phyloP scores from a whole-genome alignment of 2,113 vertebrate genomes.

The Sinosuthora webbiana region DNA sequence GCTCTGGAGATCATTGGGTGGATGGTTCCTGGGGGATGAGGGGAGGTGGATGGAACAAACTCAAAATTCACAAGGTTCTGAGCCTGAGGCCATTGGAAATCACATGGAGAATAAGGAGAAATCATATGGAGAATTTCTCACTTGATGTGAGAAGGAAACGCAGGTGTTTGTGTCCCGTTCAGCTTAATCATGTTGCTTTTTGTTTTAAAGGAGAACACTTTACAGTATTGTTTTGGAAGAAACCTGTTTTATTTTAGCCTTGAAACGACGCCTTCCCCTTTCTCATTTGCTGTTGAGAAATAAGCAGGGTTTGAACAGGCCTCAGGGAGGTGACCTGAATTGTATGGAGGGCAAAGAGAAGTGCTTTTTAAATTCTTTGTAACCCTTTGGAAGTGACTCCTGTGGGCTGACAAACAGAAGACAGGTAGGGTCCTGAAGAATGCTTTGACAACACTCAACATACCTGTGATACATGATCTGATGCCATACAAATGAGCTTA shows the following conservation, averaged over 20 bases:
- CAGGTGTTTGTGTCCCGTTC: neutral
- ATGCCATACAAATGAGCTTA: neutral
- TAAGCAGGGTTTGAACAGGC: constrained; percentile 14
- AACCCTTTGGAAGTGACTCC: neutral
- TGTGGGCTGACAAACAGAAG: neutral
- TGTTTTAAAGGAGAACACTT: neutral
- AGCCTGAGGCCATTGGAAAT: neutral
- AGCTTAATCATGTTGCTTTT: neutral
- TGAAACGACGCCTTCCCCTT: neutral
- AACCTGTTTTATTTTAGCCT: neutral
- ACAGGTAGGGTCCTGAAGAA: neutral
- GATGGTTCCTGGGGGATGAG: neutral
- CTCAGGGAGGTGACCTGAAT: constrained; percentile 25
- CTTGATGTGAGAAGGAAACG: neutral
- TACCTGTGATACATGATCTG: neutral
- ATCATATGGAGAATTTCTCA: neutral
- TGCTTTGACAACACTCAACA: neutral
- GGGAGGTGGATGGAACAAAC: neutral
- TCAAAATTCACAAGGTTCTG: neutral
- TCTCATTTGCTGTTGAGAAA: constrained; percentile 17
- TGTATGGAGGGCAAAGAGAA: constrained; percentile 6
- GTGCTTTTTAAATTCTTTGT: neutral
- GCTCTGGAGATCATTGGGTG: neutral
- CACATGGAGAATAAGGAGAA: neutral
- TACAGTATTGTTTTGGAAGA: neutral